Conservation (phyloP, 30 jellyfish, hydroid and myxozoan genomes). For the Nemopilema nomurai region DNA sequence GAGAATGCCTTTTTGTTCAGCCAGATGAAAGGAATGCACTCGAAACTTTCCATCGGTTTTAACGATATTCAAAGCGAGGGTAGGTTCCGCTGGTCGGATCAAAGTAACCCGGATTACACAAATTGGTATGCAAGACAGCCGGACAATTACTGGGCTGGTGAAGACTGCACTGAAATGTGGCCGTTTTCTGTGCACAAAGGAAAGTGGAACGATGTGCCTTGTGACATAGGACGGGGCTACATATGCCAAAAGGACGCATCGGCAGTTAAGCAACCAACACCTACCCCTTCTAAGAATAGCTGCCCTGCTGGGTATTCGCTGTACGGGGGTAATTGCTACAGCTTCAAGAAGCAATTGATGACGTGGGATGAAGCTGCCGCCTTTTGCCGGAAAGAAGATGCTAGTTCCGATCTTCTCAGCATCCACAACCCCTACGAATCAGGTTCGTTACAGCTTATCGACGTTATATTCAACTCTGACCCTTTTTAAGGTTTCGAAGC, state of each 20-base stretch:
- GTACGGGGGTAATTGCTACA: conserved; percentile 67
- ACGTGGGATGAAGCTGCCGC: conserved; percentile 86
- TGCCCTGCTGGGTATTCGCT: conserved; percentile 73
- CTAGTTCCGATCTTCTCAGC: conserved; percentile 65
- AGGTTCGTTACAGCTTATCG: conserved; percentile 60
- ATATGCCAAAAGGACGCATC: conserved; percentile 82
- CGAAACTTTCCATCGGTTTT: conserved; percentile 77
- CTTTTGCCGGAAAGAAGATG: conserved; percentile 48
- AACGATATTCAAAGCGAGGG: conserved; percentile 77
- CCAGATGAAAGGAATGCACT: conserved; percentile 49
- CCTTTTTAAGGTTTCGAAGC: neutral
- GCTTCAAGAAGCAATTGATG: conserved; percentile 45
- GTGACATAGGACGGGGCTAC: conserved; percentile 71
- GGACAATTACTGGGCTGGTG: conserved; percentile 69
- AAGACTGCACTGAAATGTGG: conserved; percentile 88
- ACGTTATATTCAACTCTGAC: no score
- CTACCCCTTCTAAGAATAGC: conserved; percentile 18
- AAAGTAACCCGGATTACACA: conserved; percentile 69
- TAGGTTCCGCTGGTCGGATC: conserved; percentile 90
- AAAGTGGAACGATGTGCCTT: conserved; percentile 85
- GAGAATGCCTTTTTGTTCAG: conserved; percentile 88
- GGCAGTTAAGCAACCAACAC: conserved; percentile 4
- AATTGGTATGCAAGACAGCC: conserved; percentile 88
- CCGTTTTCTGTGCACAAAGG: conserved; percentile 75
- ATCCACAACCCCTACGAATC: conserved; percentile 67